Conservation (phyloP, 2,113 vertebrate genomes). For the Catagonus wagneri region DNA sequence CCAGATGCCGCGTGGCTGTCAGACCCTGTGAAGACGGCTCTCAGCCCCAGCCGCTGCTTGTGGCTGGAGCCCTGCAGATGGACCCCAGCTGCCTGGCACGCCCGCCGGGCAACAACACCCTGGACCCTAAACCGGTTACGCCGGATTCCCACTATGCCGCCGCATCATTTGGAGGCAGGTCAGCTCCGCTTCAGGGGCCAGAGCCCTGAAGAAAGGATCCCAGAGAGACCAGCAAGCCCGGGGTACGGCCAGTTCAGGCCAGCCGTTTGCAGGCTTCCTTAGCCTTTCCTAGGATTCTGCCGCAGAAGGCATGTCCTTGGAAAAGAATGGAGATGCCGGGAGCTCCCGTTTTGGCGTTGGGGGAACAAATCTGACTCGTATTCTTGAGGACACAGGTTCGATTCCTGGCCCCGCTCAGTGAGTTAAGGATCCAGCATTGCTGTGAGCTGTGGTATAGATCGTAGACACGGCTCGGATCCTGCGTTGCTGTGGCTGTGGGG, state of each 20-base stretch:
- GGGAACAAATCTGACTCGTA: too few species aligned
- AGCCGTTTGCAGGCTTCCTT: background rate
- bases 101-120: fast-evolving
- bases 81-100: fast-evolving
- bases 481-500: too few species aligned
- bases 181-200: background rate
- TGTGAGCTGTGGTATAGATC: too few species aligned
- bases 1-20: background rate
- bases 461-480: too few species aligned
- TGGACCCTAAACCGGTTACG: background rate
- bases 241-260: background rate
- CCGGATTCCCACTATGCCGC: background rate
- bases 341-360: too few species aligned
- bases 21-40: background rate
- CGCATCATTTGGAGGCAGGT: background rate
- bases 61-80: background rate
- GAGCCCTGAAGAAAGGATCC: background rate
- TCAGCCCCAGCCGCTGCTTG: background rate
- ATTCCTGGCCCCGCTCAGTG: too few species aligned
- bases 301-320: background rate
- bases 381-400: too few species aligned
- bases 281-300: background rate
- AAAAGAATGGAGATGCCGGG: background rate
- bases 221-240: background rate
- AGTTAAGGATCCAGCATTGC: too few species aligned